These are phyloP conservation scores for Leptinotarsa haldemani DNA, from an alignment of 2,888 invertebrate genomes.

Conservation along the genomic window DNA sequence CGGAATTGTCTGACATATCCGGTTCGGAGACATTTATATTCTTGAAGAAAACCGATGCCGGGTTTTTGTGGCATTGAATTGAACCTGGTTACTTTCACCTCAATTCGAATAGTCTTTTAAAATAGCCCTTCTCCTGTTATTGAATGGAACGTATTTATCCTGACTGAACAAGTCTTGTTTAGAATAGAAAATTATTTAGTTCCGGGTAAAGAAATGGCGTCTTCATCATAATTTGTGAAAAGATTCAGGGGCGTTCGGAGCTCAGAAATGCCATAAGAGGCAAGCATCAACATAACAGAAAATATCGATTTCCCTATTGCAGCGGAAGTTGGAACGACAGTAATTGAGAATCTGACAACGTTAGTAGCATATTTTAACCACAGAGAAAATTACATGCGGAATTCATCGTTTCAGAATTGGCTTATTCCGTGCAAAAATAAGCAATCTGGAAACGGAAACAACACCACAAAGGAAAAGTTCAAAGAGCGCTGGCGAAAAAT, in stretches of 20 bases:
- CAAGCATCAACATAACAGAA: not conserved
- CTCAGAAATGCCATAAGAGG: not conserved
- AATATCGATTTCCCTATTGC: constrained; percentile 1
- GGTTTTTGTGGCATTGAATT: no score
- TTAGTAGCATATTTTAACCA: constrained; percentile 11
- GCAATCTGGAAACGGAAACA: constrained; percentile 10
- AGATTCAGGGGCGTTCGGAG: not conserved
- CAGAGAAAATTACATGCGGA: not conserved
- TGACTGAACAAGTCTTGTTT: no score
- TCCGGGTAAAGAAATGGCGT: not conserved
- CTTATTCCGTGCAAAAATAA: constrained; percentile 3
- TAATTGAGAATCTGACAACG: constrained; percentile 15
- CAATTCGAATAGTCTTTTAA: no score
- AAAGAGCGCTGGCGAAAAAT: constrained; percentile 1
- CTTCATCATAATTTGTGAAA: not conserved
- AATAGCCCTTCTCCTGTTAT: no score
- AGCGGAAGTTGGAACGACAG: not conserved
- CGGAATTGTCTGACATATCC: no score
- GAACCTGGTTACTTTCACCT: no score
- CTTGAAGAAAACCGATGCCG: no score
- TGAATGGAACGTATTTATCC: no score
- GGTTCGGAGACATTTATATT: no score
- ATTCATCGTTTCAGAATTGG: not conserved
- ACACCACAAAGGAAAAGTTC: constrained; percentile 6
- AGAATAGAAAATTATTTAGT: no score